Evolutionary conservation across 2,888 invertebrate species (phyloP).

Genomic region (Leptodirus hochenwartii): DNA sequence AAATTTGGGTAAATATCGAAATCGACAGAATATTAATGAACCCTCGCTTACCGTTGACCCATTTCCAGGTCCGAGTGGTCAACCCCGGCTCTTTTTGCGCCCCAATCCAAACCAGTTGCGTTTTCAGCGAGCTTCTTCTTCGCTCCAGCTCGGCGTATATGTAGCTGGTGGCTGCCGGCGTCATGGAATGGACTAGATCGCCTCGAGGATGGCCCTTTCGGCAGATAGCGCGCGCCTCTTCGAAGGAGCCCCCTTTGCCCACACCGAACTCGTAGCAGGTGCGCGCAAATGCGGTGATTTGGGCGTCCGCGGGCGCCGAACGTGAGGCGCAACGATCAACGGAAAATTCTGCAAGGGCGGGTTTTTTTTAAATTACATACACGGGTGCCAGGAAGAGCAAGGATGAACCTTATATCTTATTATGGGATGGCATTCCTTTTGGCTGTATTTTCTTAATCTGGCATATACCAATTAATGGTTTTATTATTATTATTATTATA

Average conservation of each 20-base stretch:
- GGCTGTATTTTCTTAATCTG: too few relatives aligned
- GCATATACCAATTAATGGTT: not conserved
- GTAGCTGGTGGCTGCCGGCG: conserved; percentile 36
- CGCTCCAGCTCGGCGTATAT: conserved; percentile 65
- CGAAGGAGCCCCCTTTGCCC: conserved; percentile 64
- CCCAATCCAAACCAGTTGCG: conserved; percentile 81
- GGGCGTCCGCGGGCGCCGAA: conserved; percentile 58
- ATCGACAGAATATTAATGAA: too few relatives aligned
- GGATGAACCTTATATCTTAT: too few relatives aligned
- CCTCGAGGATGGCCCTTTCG: conserved; percentile 42
- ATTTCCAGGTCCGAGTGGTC: conserved; percentile 71
- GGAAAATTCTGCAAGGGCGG: conserved; percentile 50
- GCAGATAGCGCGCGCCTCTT: conserved; percentile 62
- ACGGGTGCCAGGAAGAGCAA: too few relatives aligned
- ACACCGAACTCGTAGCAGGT: conserved; percentile 82
- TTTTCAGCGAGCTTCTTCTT: conserved; percentile 59
- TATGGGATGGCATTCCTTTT: not conserved
- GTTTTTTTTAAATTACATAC: conserved; percentile 7
- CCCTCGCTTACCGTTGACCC: conserved; percentile 68
- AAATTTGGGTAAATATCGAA: too few relatives aligned
- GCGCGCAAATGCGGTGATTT: conserved; percentile 64
- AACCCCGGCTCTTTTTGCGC: conserved; percentile 74
- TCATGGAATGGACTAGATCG: conserved; percentile 50
- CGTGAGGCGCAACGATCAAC: conserved; percentile 64
- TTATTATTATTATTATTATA: too few relatives aligned